Base-by-base conservation (phyloP, 2,797 vertebrate genomes). In the Molossus alvarezi region DNA sequence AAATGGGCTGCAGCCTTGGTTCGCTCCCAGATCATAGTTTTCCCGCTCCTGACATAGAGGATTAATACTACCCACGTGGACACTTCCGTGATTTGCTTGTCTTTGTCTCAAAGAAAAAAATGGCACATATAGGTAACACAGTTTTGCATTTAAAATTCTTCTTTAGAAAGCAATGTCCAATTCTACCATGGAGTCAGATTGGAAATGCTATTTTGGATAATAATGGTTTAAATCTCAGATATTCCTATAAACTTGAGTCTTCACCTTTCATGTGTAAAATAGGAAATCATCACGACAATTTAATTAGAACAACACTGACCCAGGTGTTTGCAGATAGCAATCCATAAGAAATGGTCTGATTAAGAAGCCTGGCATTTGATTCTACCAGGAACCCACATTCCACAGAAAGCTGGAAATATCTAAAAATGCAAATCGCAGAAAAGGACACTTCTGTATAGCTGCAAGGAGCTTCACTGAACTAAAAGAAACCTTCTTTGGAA, bases 131-230 rank as follows among this genome's bases (percentile, higher is more conserved):
- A 2, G 5, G n/a, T 15, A 9, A 48, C n/a, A 1, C 1, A 53
- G 0, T 87, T 91, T 89, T 88, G 17, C 29, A 72, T 21, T 11
- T 76, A 41, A 65, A 86, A 87, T 67, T 86, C 7, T 51, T 67
- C 33, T 72, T 58, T 23, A 91, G 37, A 76, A 73, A 55, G 10
- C 51, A 81, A 79, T 29, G 12, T 5, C 5, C 10, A 58, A 71
- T 94, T 87, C 29, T 83, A 71, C 57, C 80, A n/a, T 20, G 1
- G 3, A 94, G 29, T 75, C 53, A 88, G 9, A 60, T 88, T 93
- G 41, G 5, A 94, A 95, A 65, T 62, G 11, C 4, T 33, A 29
- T 60, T 90, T 76, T 75, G 13, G 17, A 82, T 79, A 76, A 86
- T 77, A 8, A 9, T 76, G 20, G 72, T 82, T 15, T 62, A 90